phyloP scores from a whole-genome alignment of 2,888 invertebrate species.

The Sphinx pinastri region DNA sequence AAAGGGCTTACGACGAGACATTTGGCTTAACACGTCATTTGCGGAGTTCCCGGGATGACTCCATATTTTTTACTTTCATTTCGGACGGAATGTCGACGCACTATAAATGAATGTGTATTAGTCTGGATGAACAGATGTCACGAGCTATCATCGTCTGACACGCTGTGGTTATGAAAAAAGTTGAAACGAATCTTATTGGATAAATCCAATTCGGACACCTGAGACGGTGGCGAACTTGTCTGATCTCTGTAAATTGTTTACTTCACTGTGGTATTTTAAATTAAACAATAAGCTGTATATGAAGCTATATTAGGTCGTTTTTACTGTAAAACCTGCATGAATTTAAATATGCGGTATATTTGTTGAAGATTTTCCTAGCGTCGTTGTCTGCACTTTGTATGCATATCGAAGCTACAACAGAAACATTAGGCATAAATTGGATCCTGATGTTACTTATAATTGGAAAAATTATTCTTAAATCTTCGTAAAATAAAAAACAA shows the following conservation, averaged over 20 bases:
- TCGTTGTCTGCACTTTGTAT: no score
- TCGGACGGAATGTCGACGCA: slow-evolving; percentile 20
- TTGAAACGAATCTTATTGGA: slow-evolving; percentile 19
- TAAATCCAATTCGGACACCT: slow-evolving; percentile 15
- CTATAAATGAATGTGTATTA: slow-evolving; percentile 30
- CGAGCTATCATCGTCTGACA: slow-evolving; percentile 21
- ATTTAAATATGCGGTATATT: no score
- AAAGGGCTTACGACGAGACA: slow-evolving; percentile 36
- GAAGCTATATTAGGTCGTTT: no score
- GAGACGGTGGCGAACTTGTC: background rate
- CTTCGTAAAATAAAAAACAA: no score
- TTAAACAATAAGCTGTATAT: no score
- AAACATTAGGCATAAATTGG: no score
- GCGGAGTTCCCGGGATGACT: slow-evolving; percentile 27
- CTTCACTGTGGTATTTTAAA: background rate
- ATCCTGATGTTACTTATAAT: no score
- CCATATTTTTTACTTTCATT: slow-evolving; percentile 28
- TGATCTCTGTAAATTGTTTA: slow-evolving; percentile 6
- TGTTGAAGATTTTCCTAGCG: no score
- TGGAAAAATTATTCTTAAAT: no score
- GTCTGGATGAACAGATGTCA: slow-evolving; percentile 28
- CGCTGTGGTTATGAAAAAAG: slow-evolving; percentile 29
- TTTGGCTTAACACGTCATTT: slow-evolving; percentile 37
- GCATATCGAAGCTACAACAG: no score
- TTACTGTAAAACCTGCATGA: no score